These are phyloP conservation scores for Crepidodera aurea DNA, from an alignment of 2,888 invertebrate genomes.

Conservation along the genomic window DNA sequence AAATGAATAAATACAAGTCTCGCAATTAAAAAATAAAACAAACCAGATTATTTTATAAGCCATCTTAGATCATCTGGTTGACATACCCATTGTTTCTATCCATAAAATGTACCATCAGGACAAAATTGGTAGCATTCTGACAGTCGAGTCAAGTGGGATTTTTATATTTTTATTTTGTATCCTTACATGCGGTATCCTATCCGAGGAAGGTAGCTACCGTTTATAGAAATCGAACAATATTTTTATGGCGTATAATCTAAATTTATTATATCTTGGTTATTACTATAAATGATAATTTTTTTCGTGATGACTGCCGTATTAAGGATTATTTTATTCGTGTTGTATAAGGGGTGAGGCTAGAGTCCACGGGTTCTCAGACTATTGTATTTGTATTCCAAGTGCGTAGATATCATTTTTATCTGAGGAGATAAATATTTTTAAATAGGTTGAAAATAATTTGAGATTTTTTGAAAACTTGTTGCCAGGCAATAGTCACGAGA, in stretches of 20 bases:
- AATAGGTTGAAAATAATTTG: no score
- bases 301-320: conserved; percentile 1
- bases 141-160: conserved; percentile 25
- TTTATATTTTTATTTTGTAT: conserved; percentile 29
- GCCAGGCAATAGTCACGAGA: no score
- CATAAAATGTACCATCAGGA: conserved; percentile 24
- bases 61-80: conserved; percentile 4
- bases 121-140: conserved; percentile 31
- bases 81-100: conserved; percentile 28
- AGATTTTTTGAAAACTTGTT: no score
- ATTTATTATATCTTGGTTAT: conserved; percentile 31
- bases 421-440: no score
- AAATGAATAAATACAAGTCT: no score
- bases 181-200: conserved; percentile 29
- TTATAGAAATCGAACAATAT: conserved; percentile 36
- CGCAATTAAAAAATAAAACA: not conserved
- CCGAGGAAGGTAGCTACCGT: conserved; percentile 34
- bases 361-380: no score
- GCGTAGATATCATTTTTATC: no score
- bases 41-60: conserved; percentile 14
- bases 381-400: no score
- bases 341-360: no score
- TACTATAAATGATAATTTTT: conserved; percentile 30
- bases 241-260: conserved; percentile 32
- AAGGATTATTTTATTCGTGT: not conserved